Base-by-base conservation (phyloP, 2,797 vertebrate genomes). In the Clarias pachynema region DNA sequence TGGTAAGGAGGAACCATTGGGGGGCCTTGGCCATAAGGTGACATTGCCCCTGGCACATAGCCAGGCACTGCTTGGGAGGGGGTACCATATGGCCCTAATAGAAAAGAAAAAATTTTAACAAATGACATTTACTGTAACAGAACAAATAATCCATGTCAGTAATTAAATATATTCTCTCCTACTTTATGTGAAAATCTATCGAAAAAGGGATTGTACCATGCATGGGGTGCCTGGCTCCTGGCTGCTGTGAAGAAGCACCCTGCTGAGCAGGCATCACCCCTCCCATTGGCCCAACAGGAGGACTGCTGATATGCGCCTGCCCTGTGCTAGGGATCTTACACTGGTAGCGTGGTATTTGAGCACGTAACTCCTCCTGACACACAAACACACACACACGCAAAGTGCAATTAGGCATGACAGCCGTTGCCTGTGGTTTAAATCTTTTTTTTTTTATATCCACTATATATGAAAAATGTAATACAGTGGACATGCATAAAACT, bases 1-100 rank as follows among this genome's bases (percentile, higher is more conserved):
- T 99, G 98, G 94, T 97, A 99, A 56, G 96, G 95, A 87, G 97
- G 97, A 77, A 98, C 98, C 97, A 99, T 97, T 31, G 98, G 98
- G 87, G 97, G 98, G 87, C 96, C 98, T 95, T 99, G 98, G 88
- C 97, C 98, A 44, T 98, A 99, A 0, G 97, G 97, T 87, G 97
- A 97, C 96, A 99, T 99, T 57, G 87, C 85, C 20, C 88, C 88
- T 29, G 88, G 85, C 29, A 87, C 86, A 90, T 97, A 99, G 84
- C 97, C 95, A 86, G 97, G 97, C 95, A 99, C 98, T 92, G 96
- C 97, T 93, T 99, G 98, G 91, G 97, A 98, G 91, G 98, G 98
- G 88, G 95, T 96, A 90, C 97, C 97, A 93, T 97, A 99, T 91
- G 98, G 98, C 95, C 97, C 98, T 99, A 93, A 87, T 72, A 84